These are phyloP conservation scores for Tenualosa thibaudeaui DNA, from an alignment of 2,797 vertebrate species.

Conservation along the genomic window DNA sequence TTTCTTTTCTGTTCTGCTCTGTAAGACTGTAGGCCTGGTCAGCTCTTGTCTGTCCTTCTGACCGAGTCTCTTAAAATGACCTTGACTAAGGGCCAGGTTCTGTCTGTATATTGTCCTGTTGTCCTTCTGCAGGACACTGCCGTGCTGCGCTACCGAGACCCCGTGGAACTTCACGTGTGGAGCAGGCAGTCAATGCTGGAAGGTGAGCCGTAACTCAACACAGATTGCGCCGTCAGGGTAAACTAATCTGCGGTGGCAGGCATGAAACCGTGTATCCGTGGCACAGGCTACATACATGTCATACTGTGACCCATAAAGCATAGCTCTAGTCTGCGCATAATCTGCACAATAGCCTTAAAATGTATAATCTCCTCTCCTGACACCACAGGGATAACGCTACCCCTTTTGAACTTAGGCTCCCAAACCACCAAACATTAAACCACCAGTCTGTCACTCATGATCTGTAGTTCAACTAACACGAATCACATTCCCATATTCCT, in stretches of 20 bases:
- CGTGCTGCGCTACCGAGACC: neutral
- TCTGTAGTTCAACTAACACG: neutral
- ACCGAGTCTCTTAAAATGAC: neutral
- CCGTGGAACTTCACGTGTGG: neutral
- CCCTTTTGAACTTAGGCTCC: neutral
- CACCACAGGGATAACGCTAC: neutral
- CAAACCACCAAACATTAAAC: neutral
- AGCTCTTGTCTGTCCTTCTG: neutral
- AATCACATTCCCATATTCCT: neutral
- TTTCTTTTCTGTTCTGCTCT: neutral
- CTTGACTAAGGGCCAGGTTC: neutral
- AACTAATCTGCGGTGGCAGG: neutral
- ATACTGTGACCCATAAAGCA: neutral
- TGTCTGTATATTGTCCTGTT: neutral
- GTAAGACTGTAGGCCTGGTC: neutral
- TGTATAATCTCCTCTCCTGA: neutral
- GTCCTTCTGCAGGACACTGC: neutral
- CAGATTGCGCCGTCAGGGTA: constrained; percentile 8
- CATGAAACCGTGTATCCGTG: neutral
- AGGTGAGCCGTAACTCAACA: neutral
- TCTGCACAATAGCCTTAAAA: constrained; percentile 19
- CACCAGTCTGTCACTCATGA: neutral
- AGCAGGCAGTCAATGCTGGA: neutral
- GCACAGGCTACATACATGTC: neutral
- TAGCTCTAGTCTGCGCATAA: neutral